Conservation (phyloP, 2,797 vertebrate genomes). For the Rhinophrynus dorsalis region DNA sequence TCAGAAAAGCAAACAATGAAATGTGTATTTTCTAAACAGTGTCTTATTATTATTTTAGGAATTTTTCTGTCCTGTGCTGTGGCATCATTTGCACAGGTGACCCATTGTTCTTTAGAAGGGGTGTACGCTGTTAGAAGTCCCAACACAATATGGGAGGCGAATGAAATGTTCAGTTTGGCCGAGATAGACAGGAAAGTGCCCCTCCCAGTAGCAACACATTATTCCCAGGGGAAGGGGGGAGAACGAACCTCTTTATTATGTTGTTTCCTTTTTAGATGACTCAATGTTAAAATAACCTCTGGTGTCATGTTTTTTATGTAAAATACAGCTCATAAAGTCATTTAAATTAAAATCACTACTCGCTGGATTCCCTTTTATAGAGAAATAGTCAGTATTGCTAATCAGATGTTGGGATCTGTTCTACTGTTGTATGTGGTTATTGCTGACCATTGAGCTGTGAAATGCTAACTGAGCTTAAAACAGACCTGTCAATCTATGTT, state of each 20-base stretch:
- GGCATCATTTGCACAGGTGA: neutral
- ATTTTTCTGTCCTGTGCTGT: too few relatives aligned
- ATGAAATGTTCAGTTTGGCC: slow-evolving; percentile 31
- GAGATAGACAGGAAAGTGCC: slow-evolving; percentile 33
- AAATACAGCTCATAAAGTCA: too few relatives aligned
- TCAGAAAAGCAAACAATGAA: slow-evolving; percentile 72
- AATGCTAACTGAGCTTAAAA: neutral
- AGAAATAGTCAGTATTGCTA: neutral
- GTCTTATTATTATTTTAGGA: too few relatives aligned
- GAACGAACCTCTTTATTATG: slow-evolving; percentile 27
- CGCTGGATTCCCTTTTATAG: neutral
- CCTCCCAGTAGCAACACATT: slow-evolving; percentile 42
- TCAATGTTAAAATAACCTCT: slow-evolving; percentile 42
- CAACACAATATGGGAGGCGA: slow-evolving; percentile 9
- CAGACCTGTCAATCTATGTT: too few relatives aligned
- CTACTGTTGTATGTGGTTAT: neutral
- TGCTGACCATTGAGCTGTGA: neutral
- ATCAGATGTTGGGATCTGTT: neutral
- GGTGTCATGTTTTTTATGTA: slow-evolving; percentile 40
- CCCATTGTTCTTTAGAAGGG: neutral
- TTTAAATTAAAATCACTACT: slow-evolving; percentile 17
- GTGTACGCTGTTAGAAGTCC: slow-evolving; percentile 3
- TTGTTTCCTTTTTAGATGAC: slow-evolving; percentile 41
- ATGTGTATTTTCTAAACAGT: slow-evolving; percentile 72
- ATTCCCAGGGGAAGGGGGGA: slow-evolving; percentile 23